Evolutionary conservation across 2,888 invertebrate genomes (phyloP), one percentile per base, ranked within the genome.

Genomic region (Blastobasis lacticolella): DNA sequence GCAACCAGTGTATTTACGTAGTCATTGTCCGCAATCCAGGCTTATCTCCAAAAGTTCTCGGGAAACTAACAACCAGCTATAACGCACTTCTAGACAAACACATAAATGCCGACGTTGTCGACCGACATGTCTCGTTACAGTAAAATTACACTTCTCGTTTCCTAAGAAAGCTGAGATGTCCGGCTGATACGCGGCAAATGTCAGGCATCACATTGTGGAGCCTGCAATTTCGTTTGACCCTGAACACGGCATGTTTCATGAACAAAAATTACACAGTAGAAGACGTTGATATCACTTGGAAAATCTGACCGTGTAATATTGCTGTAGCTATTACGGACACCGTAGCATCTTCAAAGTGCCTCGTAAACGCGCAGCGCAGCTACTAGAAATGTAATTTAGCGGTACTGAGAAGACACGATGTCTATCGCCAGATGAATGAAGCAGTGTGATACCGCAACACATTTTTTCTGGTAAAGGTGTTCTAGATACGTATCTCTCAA

Each of bases 311-410:
- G 77, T 83, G 80, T 85, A 84, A 86, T 85, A 83, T 82, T 80
- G 80, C 81, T 78, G 82, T 82, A 80, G 84, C 84, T 83, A 84
- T 84, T 84, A 82, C 76, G 74, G 78, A 75, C 77, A 81, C 75
- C 71, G 79, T 77, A 75, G 77, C 82, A 83, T 87, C 85, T 81
- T 79, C 77, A 78, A 85, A 85, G 81, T 81, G 72, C 78, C 80
- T 85, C 85, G 79, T 87, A 87, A 87, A 86, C 78, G 81, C 75
- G 80, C 75, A 78, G 76, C 78, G 76, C 77, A 73, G 84, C 87
- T 84, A 84, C 86, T 87, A 86, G 83, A 84, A 82, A 77, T 77
- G 84, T 81, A 79, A 84, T 86, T 84, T 87, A 85, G 86, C 86
- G 83, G 86, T 83, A 86, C 85, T 69, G 73, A 75, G 84, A 84